Evolutionary conservation across 2,113 vertebrate genomes (phyloP).

Genomic region (Hirundichthys speculiger): DNA sequence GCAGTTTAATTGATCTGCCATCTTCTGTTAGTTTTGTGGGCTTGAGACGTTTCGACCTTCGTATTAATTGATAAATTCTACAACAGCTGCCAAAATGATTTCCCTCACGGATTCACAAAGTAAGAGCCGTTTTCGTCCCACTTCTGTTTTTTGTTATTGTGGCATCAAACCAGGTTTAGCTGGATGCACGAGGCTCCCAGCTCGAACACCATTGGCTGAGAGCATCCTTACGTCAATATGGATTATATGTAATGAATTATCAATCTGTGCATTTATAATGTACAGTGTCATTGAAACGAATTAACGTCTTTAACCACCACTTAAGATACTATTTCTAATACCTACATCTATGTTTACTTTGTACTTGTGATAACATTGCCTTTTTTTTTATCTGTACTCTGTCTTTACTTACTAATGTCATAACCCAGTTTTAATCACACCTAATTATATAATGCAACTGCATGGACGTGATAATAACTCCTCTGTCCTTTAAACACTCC

Average conservation of each 20-base stretch:
- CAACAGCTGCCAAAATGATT: conserved; percentile 81
- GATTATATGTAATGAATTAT: not conserved
- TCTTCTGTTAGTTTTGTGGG: not conserved
- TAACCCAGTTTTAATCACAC: not conserved
- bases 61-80: not conserved
- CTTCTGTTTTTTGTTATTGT: conserved; percentile 1
- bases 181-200: conserved; percentile 32
- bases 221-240: conserved; percentile 6
- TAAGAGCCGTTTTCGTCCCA: conserved; percentile 83
- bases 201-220: conserved; percentile 60
- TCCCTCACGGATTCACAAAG: conserved; percentile 93
- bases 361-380: no score
- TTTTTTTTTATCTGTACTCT: not conserved
- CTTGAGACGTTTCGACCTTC: not conserved
- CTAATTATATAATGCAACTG: not conserved
- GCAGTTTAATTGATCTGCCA: conserved; percentile 3
- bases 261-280: not conserved
- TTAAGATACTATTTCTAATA: no score
- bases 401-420: not conserved
- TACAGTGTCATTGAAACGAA: not conserved
- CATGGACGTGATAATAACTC: not conserved
- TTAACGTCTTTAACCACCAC: no score
- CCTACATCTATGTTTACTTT: no score
- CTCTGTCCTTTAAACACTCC: conserved; percentile 35
- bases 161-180: conserved; percentile 18